Evolutionary conservation across 92 coral and sea anemone species (phyloP).

Genomic region (Meandrina meandrites): DNA sequence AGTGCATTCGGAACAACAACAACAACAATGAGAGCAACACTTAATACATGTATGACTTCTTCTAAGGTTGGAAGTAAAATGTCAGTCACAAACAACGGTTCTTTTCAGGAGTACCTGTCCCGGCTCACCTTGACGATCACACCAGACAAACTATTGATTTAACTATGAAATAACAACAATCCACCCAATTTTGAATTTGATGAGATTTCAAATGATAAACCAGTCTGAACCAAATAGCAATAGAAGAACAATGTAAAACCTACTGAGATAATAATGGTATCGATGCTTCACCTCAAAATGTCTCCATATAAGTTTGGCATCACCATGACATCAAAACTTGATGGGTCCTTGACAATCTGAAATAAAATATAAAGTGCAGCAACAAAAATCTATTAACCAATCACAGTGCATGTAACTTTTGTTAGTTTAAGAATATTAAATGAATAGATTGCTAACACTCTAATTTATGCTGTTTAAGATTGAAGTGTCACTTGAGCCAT

Average conservation of each 20-base stretch:
- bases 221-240: neutral
- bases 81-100: too few relatives aligned
- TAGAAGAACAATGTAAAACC: neutral
- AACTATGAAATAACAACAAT: neutral
- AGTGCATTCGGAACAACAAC: too few relatives aligned
- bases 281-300: slow-evolving; percentile 76
- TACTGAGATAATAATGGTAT: neutral
- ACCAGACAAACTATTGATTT: too few relatives aligned
- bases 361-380: neutral
- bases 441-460: neutral
- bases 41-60: too few relatives aligned
- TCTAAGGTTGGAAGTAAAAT: too few relatives aligned
- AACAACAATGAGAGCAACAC: too few relatives aligned
- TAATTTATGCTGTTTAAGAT: neutral
- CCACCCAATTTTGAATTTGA: neutral
- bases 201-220: neutral
- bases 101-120: too few relatives aligned
- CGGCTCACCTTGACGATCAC: too few relatives aligned
- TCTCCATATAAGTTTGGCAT: slow-evolving; percentile 99
- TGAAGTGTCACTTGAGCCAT: too few relatives aligned
- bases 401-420: neutral
- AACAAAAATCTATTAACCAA: neutral
- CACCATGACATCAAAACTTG: slow-evolving; percentile 92
- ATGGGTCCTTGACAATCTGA: slow-evolving; percentile 96
- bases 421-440: neutral